Base-by-base conservation (phyloP, 2,113 vertebrate genomes). In the Ageneiosus marmoratus region DNA sequence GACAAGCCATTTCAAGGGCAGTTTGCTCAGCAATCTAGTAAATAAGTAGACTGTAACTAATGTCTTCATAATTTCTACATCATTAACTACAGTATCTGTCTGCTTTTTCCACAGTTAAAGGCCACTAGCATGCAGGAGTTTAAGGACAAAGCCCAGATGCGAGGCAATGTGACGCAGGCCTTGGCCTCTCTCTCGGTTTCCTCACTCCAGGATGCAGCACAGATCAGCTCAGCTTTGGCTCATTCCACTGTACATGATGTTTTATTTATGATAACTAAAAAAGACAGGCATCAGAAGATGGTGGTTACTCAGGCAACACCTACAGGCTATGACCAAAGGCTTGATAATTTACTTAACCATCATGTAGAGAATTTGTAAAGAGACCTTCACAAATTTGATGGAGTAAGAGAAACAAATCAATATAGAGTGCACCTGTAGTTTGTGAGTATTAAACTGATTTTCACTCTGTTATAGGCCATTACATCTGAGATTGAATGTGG, bases 151-250 rank as follows among this genome's bases (percentile, higher is more conserved):
- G 90, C 87, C 62, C 85, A 89, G 80, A 92, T 94, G 73, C 89
- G 92, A 0, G 88, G 78, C 60, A 93, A 90, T 29, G 86, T 95
- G 76, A 93, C 91, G 12, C 72, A 69, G 55, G 91, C 88, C 18
- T 90, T 96, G 69, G 81, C 89, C 5, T 94, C 93, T 20, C 88
- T 95, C 18, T 89, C 88, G 0, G 55, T 95, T 85, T 91, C 90
- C 70, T 93, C 92, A 0, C 37, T 94, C 27, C 86, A 91, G 82
- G 90, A 94, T 34, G 93, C 91, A 8, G 89, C 90, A 58, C 94
- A 94, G 83, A 89, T 96, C 82, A 95, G 94, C 86, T 92, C 92
- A 0, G 94, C 90, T 6, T 60, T 96, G 84, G 90, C 88, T 1
- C 91, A 89, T 65, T 91, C 92, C 72, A 91, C 90, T 75, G 94